phyloP scores from a whole-genome alignment of 2,113 vertebrate genomes.

The Manacus vitellinus region DNA sequence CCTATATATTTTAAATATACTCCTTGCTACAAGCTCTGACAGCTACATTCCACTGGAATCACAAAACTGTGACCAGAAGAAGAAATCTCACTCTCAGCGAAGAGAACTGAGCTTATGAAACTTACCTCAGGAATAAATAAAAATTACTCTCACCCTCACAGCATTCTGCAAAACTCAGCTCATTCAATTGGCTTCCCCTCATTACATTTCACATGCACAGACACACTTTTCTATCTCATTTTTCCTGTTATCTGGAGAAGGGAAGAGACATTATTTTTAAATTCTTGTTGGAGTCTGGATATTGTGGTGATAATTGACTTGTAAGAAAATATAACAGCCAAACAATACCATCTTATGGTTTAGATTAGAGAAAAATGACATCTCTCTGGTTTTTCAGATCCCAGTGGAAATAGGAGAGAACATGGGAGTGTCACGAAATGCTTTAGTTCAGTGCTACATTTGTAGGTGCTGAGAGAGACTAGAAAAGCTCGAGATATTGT shows the following conservation, averaged over 20 bases:
- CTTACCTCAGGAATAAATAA: slow-evolving; percentile 53
- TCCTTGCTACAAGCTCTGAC: slow-evolving; percentile 56
- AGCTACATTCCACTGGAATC: slow-evolving; percentile 60
- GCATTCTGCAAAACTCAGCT: slow-evolving; percentile 20
- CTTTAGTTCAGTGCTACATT: not conserved
- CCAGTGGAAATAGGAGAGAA: not conserved
- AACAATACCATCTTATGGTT: not conserved
- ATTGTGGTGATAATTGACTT: not conserved
- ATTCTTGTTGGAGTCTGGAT: not conserved
- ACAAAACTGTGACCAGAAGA: slow-evolving; percentile 46
- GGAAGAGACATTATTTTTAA: not conserved
- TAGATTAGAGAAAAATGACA: not conserved
- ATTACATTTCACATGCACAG: not conserved
- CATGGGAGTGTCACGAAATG: not conserved
- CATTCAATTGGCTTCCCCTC: not conserved
- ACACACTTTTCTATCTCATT: not conserved
- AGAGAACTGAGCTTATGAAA: slow-evolving; percentile 23
- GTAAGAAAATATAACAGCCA: not conserved
- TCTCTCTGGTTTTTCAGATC: not conserved
- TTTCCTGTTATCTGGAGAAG: not conserved
- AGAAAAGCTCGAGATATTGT: not conserved
- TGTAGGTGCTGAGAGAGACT: not conserved
- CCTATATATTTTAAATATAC: slow-evolving; percentile 54
- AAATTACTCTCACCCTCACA: not conserved
- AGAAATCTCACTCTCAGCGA: slow-evolving; percentile 37